phyloP scores from a whole-genome alignment of 1,140 invertebrate species.

The Bombus impatiens region DNA sequence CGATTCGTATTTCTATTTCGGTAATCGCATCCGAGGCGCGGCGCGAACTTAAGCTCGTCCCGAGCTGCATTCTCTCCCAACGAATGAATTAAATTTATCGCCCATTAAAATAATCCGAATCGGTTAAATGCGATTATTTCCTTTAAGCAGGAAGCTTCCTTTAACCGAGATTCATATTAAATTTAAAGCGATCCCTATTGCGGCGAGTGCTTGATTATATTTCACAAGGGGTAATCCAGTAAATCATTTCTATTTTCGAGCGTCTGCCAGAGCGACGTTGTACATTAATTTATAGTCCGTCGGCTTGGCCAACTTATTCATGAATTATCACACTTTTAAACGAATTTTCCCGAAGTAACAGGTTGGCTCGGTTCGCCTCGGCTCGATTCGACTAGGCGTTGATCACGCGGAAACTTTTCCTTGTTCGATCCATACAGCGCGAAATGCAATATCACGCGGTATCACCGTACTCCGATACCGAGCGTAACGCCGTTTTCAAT shows the following conservation, averaged over 20 bases:
- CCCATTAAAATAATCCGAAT: neutral
- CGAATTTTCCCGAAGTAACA: constrained; percentile 38
- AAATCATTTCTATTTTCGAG: constrained; percentile 49
- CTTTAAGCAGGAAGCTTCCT: neutral
- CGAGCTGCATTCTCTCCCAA: no score
- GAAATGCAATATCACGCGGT: no score
- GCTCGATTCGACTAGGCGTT: no score
- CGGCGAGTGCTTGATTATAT: constrained; percentile 36
- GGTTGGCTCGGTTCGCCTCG: constrained; percentile 6
- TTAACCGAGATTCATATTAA: constrained; percentile 8
- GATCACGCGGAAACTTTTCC: no score
- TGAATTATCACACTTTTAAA: constrained; percentile 42
- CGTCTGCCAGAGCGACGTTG: constrained; percentile 7
- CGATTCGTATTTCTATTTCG: constrained; percentile 1
- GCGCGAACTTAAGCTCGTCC: neutral
- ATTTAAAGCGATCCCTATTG: constrained; percentile 9
- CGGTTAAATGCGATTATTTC: neutral
- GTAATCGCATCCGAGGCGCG: neutral
- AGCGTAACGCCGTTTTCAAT: no score
- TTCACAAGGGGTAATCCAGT: constrained; percentile 21
- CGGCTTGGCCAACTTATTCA: constrained; percentile 30
- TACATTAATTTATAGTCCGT: constrained; percentile 40
- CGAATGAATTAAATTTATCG: neutral
- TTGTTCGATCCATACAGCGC: no score
- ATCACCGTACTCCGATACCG: no score